A percentile compares a stretch with the other conserved stretches of the same genome.
Conservation (phyloP, 2,113 vertebrate species). For the Ramphastos sulfuratus region DNA sequence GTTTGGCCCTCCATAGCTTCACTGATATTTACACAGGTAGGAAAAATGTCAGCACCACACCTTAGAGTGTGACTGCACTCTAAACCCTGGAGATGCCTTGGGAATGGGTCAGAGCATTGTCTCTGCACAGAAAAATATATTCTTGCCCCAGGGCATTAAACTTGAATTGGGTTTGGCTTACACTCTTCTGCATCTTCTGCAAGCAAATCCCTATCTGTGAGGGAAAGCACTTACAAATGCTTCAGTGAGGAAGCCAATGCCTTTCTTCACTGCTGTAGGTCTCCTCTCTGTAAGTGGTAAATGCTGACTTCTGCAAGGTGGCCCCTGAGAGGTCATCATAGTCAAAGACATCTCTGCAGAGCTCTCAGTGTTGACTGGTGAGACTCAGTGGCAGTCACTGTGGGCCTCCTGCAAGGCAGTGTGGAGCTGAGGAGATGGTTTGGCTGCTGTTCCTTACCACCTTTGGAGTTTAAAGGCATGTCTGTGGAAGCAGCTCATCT, state of each 20-base stretch:
- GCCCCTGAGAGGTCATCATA: neutral
- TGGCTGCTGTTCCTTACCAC: neutral
- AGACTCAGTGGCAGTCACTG: neutral
- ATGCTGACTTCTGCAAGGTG: neutral
- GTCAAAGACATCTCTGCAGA: neutral
- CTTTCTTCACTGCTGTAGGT: neutral
- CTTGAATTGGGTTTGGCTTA: neutral
- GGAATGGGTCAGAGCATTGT: neutral
- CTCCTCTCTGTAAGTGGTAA: neutral
- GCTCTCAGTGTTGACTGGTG: neutral
- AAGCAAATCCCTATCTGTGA: neutral
- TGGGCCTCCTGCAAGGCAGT: neutral
- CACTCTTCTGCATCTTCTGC: neutral
- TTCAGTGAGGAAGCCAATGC: neutral
- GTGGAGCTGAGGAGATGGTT: neutral
- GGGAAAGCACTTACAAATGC: fast-evolving
- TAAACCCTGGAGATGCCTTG: neutral
- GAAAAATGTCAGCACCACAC: neutral
- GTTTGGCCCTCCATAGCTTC: conserved; percentile 94
- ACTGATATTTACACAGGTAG: conserved; percentile 93
- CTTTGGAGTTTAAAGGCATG: neutral
- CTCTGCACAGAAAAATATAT: neutral
- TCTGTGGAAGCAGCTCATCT: neutral
- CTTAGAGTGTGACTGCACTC: neutral
- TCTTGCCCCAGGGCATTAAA: neutral